Conservation (phyloP, 2,113 vertebrate species). For the Apus apus region DNA sequence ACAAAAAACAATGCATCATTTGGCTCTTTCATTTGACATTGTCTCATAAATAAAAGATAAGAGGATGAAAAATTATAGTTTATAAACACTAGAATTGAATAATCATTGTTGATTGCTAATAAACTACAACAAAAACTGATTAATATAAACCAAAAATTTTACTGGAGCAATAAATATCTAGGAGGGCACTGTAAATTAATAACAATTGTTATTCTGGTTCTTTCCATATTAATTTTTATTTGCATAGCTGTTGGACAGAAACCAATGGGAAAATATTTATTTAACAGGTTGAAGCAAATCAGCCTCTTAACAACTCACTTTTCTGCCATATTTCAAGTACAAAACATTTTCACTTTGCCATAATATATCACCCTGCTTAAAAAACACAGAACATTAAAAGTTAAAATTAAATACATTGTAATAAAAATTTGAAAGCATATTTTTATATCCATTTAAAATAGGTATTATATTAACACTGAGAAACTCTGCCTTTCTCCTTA, state of each 20-base stretch:
- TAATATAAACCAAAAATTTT: conserved; percentile 2
- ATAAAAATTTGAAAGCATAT: not conserved
- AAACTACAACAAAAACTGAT: conserved; percentile 41
- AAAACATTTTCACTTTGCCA: not conserved
- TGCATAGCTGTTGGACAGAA: not conserved
- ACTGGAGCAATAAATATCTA: conserved; percentile 33
- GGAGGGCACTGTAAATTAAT: not conserved
- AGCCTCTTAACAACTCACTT: not conserved
- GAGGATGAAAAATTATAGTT: conserved; percentile 57
- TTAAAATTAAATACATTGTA: not conserved
- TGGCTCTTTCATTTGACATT: conserved; percentile 46
- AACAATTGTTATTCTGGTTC: not conserved
- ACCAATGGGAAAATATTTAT: not conserved
- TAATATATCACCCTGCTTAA: not conserved
- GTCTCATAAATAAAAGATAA: conserved; percentile 75
- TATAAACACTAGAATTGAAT: conserved; percentile 63
- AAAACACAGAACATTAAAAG: not conserved
- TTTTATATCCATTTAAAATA: not conserved
- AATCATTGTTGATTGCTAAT: conserved; percentile 60
- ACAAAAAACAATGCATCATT: conserved; percentile 21
- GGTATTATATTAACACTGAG: not conserved
- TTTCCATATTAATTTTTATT: conserved; percentile 41
- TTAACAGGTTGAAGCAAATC: not conserved
- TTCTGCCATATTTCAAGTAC: not conserved
- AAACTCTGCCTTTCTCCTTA: not conserved